phyloP scores from a whole-genome alignment of 2,113 vertebrate species.

The Fulmarus glacialis region DNA sequence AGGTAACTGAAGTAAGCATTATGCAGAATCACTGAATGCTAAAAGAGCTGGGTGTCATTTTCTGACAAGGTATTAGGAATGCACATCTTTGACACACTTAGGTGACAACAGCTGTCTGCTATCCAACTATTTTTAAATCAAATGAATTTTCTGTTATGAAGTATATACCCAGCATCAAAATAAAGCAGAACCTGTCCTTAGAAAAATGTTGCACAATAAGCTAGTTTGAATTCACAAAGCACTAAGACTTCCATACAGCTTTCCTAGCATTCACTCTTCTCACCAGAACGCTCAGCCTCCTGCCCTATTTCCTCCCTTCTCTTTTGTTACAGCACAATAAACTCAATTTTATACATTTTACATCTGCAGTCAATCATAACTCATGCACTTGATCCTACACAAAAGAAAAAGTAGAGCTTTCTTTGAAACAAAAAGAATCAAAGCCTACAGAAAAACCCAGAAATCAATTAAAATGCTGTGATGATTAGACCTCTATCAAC shows the following conservation, averaged over 20 bases:
- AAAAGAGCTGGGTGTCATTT: not conserved
- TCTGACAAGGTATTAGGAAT: not conserved
- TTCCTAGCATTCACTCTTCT: not conserved
- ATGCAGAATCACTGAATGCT: not conserved
- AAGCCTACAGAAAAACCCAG: not conserved
- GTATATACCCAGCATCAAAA: not conserved
- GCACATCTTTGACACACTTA: not conserved
- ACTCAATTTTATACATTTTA: not conserved
- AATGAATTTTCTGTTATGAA: not conserved
- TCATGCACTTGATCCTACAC: not conserved
- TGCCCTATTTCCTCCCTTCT: not conserved
- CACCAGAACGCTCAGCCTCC: not conserved
- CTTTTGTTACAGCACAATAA: slow-evolving; percentile 22
- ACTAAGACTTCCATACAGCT: not conserved
- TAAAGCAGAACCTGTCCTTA: not conserved
- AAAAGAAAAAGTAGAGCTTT: not conserved
- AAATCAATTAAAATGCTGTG: slow-evolving; percentile 6
- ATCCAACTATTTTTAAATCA: not conserved
- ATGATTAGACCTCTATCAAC: not conserved
- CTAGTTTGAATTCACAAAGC: not conserved
- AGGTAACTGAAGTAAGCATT: not conserved
- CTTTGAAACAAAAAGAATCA: not conserved
- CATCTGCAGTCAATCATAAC: not conserved
- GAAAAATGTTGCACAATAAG: not conserved
- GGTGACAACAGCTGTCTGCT: not conserved